Percentiles rank a stretch among this genome's conserved stretches.
These are phyloP conservation scores for Amphiprion percula DNA, from an alignment of 2,113 vertebrate genomes.

Conservation along the genomic window DNA sequence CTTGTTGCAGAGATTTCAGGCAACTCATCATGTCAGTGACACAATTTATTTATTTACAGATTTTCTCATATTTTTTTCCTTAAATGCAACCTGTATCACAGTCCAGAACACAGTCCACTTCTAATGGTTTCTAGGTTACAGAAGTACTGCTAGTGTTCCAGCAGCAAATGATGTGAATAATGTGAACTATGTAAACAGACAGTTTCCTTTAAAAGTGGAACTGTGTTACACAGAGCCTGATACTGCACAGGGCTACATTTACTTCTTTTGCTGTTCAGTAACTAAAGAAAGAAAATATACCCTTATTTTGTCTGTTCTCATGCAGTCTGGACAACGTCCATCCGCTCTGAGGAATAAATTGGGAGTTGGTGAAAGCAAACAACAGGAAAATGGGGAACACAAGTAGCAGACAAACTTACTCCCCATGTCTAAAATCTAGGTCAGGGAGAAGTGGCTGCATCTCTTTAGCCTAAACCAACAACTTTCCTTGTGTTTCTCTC, in stretches of 20 bases:
- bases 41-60: no score
- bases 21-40: no score
- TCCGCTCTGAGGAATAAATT: slow-evolving; percentile 30
- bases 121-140: neutral
- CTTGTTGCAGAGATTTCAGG: no score
- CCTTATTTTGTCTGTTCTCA: neutral
- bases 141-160: slow-evolving; percentile 14
- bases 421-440: slow-evolving; percentile 61
- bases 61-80: no score
- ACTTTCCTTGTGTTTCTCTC: slow-evolving; percentile 60
- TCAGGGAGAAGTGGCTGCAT: slow-evolving; percentile 65
- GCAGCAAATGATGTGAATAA: slow-evolving; percentile 35
- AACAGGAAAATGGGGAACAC: slow-evolving; percentile 20
- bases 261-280: neutral
- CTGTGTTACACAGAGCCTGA: slow-evolving; percentile 1
- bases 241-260: slow-evolving; percentile 1
- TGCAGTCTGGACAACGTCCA: neutral
- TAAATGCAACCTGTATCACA: no score
- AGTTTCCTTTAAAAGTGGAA: slow-evolving; percentile 10
- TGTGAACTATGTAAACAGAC: slow-evolving; percentile 43
- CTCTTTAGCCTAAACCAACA: slow-evolving; percentile 52
- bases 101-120: neutral
- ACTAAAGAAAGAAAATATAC: neutral
- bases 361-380: slow-evolving; percentile 16
- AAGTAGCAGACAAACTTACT: slow-evolving; percentile 43